These are phyloP conservation scores for Eueremaeus valkanovi DNA, from an alignment of 2,888 invertebrate genomes.

Conservation along the genomic window DNA sequence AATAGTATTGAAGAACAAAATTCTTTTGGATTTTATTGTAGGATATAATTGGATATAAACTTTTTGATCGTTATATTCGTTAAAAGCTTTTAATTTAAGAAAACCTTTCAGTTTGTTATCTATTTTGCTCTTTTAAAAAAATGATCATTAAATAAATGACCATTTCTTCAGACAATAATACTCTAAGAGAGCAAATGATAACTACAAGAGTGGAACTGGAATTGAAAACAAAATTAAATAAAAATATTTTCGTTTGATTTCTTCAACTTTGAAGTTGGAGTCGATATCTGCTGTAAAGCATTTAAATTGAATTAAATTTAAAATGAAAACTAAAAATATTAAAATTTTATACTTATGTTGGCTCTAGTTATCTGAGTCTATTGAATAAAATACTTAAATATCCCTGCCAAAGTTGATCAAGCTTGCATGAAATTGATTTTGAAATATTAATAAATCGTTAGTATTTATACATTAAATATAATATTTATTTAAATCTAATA, in stretches of 20 bases:
- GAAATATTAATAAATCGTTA: too few relatives aligned
- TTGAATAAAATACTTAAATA: too few relatives aligned
- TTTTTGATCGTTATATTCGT: background rate
- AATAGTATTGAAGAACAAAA: background rate
- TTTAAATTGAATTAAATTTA: background rate
- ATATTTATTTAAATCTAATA: too few relatives aligned
- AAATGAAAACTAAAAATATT: too few relatives aligned
- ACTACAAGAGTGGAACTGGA: background rate
- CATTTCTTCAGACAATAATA: background rate
- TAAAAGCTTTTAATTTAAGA: background rate
- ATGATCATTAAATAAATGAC: constrained; percentile 1
- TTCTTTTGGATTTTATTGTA: background rate
- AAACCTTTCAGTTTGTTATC: background rate
- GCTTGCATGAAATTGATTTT: too few relatives aligned
- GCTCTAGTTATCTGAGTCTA: too few relatives aligned
- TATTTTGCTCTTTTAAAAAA: background rate
- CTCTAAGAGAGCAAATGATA: background rate
- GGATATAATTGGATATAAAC: background rate
- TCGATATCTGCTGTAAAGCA: background rate
- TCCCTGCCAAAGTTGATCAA: too few relatives aligned
- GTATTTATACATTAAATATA: too few relatives aligned
- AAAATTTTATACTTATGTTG: too few relatives aligned
- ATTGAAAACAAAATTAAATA: background rate
- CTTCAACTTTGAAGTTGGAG: background rate
- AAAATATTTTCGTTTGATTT: background rate